A percentile compares a stretch with the other conserved stretches of the same genome.
Evolutionary conservation across 2,888 invertebrate genomes (phyloP).

Genomic region (Criorhina ranunculi): DNA sequence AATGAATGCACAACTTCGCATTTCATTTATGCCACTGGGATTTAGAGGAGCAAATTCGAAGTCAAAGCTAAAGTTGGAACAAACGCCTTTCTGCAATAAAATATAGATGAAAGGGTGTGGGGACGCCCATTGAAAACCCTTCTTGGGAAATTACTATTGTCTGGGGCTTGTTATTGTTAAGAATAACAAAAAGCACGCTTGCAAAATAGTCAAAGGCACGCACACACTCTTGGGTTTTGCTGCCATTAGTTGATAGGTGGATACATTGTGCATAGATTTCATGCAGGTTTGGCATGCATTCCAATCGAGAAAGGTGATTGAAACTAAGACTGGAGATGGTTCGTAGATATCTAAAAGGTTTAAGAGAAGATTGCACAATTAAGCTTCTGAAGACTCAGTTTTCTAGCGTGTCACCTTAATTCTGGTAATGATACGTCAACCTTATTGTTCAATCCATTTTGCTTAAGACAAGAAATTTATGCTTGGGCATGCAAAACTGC

Average conservation of each 20-base stretch:
- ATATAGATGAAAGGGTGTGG: constrained; percentile 27
- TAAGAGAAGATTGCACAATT: no score
- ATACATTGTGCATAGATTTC: constrained; percentile 59
- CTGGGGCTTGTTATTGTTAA: constrained; percentile 63
- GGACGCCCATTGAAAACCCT: constrained; percentile 40
- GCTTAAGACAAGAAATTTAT: no score
- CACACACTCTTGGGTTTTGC: constrained; percentile 9
- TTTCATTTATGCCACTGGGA: constrained; percentile 69
- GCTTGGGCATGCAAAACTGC: no score
- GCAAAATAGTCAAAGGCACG: constrained; percentile 24
- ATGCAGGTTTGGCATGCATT: constrained; percentile 48
- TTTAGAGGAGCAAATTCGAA: constrained; percentile 67
- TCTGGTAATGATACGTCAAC: no score
- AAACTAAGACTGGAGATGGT: neutral
- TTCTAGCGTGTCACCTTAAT: no score
- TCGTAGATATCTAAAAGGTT: no score
- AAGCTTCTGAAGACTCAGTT: no score
- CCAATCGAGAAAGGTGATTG: constrained; percentile 15
- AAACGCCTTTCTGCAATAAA: constrained; percentile 67
- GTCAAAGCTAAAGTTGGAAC: constrained; percentile 71
- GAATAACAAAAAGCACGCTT: constrained; percentile 45
- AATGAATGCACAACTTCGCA: constrained; percentile 72
- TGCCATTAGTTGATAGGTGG: constrained; percentile 55
- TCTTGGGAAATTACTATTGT: constrained; percentile 72
- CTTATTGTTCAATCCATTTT: no score